These are phyloP conservation scores for Hirtodrosophila alboralis DNA, from an alignment of 2,888 invertebrate genomes.

Conservation along the genomic window DNA sequence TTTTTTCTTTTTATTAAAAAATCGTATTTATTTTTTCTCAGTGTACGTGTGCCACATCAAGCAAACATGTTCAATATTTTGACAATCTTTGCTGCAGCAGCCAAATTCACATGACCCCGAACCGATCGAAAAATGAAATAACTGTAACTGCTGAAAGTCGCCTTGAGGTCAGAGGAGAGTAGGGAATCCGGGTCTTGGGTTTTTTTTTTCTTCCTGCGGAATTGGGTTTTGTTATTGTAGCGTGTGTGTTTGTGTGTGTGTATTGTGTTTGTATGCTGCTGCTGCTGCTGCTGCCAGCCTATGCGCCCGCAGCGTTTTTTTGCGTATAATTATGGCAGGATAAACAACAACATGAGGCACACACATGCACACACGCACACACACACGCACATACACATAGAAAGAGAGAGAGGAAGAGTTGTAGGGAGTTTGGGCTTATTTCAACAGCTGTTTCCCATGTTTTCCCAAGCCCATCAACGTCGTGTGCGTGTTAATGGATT, in stretches of 20 bases:
- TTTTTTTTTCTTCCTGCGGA: too few species aligned
- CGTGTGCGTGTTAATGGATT: constrained; percentile 66
- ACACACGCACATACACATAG: background rate
- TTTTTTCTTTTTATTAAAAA: background rate
- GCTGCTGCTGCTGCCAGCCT: constrained; percentile 27
- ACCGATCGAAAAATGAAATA: constrained; percentile 10
- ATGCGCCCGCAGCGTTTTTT: constrained; percentile 53
- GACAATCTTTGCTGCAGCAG: constrained; percentile 51
- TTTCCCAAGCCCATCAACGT: constrained; percentile 22
- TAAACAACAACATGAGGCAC: constrained; percentile 52
- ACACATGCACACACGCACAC: constrained; percentile 11
- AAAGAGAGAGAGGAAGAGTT: too few species aligned
- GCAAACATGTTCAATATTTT: constrained; percentile 56
- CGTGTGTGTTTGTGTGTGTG: constrained; percentile 27
- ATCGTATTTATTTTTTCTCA: constrained; percentile 14
- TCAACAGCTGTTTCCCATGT: constrained; percentile 40
- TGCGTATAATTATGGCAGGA: constrained; percentile 59
- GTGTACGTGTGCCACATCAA: background rate
- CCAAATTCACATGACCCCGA: constrained; percentile 37
- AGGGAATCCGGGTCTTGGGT: background rate
- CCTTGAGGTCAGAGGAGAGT: constrained; percentile 16
- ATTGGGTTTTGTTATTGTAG: constrained; percentile 9
- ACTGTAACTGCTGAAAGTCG: background rate
- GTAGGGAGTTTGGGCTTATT: constrained; percentile 15
- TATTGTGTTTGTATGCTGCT: constrained; percentile 35